Evolutionary conservation across 1,140 invertebrate genomes (phyloP), one percentile per base, ranked within the genome.

Genomic region (Brachionus calyciflorus): DNA sequence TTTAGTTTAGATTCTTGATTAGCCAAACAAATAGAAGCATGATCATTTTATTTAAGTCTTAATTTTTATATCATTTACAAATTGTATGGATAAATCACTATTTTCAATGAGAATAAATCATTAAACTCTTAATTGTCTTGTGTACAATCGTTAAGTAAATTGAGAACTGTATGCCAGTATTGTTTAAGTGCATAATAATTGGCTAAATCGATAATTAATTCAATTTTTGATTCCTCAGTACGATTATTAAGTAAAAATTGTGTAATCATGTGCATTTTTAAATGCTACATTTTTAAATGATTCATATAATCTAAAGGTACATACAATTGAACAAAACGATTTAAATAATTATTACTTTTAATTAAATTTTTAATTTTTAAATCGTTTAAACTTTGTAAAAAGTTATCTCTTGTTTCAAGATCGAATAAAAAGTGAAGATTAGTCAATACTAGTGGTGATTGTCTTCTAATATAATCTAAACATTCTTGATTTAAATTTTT

Each of bases 211-310:
- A 70, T 70, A 46, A 70, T 70, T 4, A 46, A 24, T 41, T 51
- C 40, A 0, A 70, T 21, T 48, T 70, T 70, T 5, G 24, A 46
- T 51, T 70, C 68, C 48, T 70, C 68, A 4, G 44, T 48, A 46
- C 48, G 44, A 30, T 24, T 70, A 19, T 28, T 70, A 14, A 70
- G 68, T 41, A 70, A 28, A 51, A 70, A 70, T 51, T 70, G 68
- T 33, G 68, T 51, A 2, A 70, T 30, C 41, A 70, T 28, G 33
- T 70, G 17, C 10, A 70, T 17, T 19, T 46, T 70, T n/a, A n/a
- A n/a, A 17, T 28, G 0, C 17, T 70, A n/a, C 41, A 37, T 70
- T 4, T 70, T 37, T 19, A 70, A 49, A 24, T 70, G 68, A 30
- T 28, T 46, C 44, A 48, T 70, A 28, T 30, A 70, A 30, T 48